A percentile compares a stretch with the other conserved stretches of the same genome.
Evolutionary conservation across 1,140 invertebrate genomes (phyloP).

Genomic region (Phthorimaea operculella): DNA sequence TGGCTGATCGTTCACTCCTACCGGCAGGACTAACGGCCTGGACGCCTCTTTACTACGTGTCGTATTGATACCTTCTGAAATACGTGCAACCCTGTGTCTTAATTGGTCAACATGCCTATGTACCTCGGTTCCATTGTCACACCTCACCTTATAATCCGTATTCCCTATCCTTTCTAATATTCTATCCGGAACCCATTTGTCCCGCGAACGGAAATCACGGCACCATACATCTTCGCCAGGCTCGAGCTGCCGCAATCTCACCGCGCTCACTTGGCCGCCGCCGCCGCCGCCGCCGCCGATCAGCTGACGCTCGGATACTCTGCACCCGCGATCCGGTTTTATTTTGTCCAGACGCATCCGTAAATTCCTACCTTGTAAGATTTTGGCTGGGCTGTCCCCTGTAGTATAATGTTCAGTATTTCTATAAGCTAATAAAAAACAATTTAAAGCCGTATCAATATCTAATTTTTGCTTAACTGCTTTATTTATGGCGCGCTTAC

Average conservation of each 20-base stretch:
- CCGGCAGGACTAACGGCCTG: too few relatives aligned
- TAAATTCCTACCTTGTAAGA: constrained; percentile 1
- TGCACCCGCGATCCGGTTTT: constrained; percentile 12
- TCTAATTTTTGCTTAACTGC: not conserved
- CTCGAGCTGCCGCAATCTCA: not conserved
- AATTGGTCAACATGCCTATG: constrained; percentile 9
- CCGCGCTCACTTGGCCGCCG: not conserved
- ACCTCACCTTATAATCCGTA: constrained; percentile 3
- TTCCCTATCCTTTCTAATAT: not conserved
- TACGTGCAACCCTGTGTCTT: not conserved
- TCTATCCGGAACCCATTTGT: constrained; percentile 1
- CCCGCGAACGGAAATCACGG: constrained; percentile 3
- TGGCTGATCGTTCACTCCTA: too few relatives aligned
- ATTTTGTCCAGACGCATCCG: constrained; percentile 17
- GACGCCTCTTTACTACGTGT: too few relatives aligned
- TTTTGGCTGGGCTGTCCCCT: not conserved
- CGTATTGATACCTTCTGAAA: not conserved
- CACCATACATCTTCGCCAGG: constrained; percentile 3
- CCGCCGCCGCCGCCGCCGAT: not conserved
- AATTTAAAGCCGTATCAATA: not conserved
- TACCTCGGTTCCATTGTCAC: constrained; percentile 6
- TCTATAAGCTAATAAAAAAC: not conserved
- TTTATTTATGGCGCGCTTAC: not conserved
- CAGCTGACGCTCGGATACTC: not conserved
- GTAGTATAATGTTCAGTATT: not conserved